Percentiles rank a stretch among this genome's conserved stretches.
These are phyloP conservation scores for Ischnus inquisitorius DNA, from an alignment of 2,888 invertebrate species.

Conservation along the genomic window DNA sequence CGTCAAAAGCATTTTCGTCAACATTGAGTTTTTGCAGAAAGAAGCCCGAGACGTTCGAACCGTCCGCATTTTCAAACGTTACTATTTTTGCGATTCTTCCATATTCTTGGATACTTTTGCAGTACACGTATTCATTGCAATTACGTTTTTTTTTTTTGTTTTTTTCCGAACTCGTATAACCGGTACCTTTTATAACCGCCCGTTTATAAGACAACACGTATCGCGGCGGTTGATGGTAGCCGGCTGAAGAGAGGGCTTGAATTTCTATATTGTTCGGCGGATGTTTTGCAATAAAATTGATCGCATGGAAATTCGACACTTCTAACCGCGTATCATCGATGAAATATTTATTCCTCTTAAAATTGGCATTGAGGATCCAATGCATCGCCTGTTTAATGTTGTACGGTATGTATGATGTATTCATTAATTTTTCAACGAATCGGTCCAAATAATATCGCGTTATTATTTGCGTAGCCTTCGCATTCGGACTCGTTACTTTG, in stretches of 20 bases:
- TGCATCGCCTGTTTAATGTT: neutral
- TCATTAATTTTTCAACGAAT: neutral
- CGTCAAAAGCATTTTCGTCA: neutral
- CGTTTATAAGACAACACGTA: no score
- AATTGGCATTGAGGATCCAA: neutral
- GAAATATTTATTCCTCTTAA: neutral
- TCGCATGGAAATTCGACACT: no score
- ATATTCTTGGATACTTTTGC: neutral
- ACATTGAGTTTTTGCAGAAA: neutral
- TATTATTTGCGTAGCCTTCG: neutral
- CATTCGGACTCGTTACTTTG: neutral
- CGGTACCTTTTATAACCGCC: no score
- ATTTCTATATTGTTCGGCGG: no score
- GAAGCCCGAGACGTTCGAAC: neutral
- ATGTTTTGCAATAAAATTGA: no score
- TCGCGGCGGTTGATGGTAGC: no score
- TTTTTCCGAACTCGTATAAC: neutral
- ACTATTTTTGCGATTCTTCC: neutral
- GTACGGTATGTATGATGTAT: neutral
- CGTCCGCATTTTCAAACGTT: neutral
- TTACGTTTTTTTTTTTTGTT: neutral
- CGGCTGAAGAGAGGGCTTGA: no score
- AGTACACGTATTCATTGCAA: conserved; percentile 9
- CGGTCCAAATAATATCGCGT: neutral
- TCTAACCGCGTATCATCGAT: no score